These are phyloP conservation scores for Elgaria multicarinata DNA, from an alignment of 2,113 vertebrate species.

Conservation along the genomic window DNA sequence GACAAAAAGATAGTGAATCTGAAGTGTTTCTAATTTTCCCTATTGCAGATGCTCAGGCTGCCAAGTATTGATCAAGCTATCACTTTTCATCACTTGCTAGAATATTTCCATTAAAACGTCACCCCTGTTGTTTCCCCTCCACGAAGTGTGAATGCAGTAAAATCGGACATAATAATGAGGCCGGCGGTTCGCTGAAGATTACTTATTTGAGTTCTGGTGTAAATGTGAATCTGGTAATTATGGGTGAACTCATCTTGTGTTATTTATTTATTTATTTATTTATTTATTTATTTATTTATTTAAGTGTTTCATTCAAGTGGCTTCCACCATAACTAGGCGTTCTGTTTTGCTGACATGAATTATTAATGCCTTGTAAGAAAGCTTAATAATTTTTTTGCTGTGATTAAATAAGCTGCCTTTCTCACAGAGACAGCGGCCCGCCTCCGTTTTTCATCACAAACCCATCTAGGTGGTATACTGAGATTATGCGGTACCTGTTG, in stretches of 20 bases:
- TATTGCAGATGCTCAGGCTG: background rate
- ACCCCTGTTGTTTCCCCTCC: too few species aligned
- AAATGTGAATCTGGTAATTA: conserved; percentile 62
- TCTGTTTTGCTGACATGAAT: conserved; percentile 14
- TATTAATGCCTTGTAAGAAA: conserved; percentile 31
- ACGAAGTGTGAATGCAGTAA: conserved; percentile 41
- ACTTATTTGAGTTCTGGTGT: conserved; percentile 5
- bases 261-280: too few species aligned
- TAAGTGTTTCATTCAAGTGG: background rate
- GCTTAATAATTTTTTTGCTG: conserved; percentile 64
- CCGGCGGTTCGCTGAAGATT: conserved; percentile 36
- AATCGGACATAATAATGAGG: conserved; percentile 52
- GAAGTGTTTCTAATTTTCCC: background rate
- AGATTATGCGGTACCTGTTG: conserved; percentile 38
- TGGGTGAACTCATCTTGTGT: conserved; percentile 43
- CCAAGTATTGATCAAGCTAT: background rate
- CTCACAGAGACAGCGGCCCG: conserved; percentile 35
- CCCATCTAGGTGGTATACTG: conserved; percentile 19
- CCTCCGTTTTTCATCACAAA: conserved; percentile 37
- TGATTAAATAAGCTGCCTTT: conserved; percentile 52
- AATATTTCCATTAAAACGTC: conserved; percentile 11
- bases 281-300: too few species aligned
- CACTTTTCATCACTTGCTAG: conserved; percentile 6
- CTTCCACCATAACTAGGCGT: background rate
- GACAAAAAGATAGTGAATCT: background rate